phyloP scores from a whole-genome alignment of 2,888 invertebrate species.

The Eugnorisma glareosa region DNA sequence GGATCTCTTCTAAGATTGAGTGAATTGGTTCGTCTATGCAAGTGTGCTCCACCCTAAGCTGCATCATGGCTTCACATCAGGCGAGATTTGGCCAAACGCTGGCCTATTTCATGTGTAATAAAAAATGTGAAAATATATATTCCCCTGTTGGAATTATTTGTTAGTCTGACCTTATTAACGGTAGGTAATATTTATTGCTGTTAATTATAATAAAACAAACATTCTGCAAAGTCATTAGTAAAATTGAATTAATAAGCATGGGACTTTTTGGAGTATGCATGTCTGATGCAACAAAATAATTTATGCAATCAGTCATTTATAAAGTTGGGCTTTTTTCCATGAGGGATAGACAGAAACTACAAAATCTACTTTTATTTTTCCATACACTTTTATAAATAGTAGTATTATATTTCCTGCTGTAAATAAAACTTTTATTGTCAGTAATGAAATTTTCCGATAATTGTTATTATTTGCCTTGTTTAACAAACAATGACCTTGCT shows the following conservation, averaged over 20 bases:
- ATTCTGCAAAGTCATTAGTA: conserved; percentile 11
- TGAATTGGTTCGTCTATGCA: neutral
- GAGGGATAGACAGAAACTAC: too few species aligned
- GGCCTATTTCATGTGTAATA: neutral
- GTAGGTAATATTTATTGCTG: neutral
- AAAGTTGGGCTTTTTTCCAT: neutral
- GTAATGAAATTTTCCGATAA: too few species aligned
- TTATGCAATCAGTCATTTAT: neutral
- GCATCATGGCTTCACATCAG: neutral
- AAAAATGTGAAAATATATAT: neutral
- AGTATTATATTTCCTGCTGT: neutral
- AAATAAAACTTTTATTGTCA: neutral
- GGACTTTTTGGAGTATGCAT: neutral
- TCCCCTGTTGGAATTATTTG: neutral
- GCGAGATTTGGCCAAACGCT: neutral
- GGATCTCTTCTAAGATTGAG: neutral
- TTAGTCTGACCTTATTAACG: conserved; percentile 2
- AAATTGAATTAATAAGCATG: neutral
- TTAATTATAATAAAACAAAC: conserved; percentile 4
- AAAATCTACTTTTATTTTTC: neutral
- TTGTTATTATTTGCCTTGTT: neutral
- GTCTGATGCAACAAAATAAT: neutral
- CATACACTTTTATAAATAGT: neutral
- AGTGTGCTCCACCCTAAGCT: neutral
- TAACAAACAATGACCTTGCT: neutral